Evolutionary conservation across 2,113 vertebrate genomes (phyloP), one percentile per base, ranked within the genome.

Genomic region (Ictidomys tridecemlineatus): DNA sequence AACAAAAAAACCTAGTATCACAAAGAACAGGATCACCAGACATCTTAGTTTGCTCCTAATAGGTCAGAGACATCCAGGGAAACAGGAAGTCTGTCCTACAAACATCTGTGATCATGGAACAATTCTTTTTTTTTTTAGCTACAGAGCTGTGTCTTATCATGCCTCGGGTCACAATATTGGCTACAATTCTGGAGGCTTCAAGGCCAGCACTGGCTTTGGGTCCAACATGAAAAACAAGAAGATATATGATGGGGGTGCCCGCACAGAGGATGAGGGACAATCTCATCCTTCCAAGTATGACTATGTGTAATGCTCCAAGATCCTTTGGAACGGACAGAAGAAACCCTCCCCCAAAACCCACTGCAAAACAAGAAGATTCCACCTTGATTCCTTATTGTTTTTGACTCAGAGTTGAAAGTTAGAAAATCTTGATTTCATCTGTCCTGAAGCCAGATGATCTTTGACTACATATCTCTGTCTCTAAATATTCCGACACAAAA

Each of bases 61-160:
- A 12, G 13, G 28, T 45, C 83, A 9, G 39, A 94, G 39, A 74
- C 11, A 18, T 14, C 34, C 7, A 53, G 56, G 22, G 45, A 45
- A 91, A 95, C 74, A 32, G 20, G 10, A 14, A 74, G 30, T 22
- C 24, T 65, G 58, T n/a, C 32, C 88, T 91, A 32, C 65, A 56
- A 39, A 96, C 48, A 37, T 32, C 1, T 6, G 9, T 78, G 8
- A 5, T 97, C 70, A 89, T 14, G 14, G 9, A 42, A 37, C 69
- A 51, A 95, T 97, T 9, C 42, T 98, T 89, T 98, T 67, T 97
- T 97, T 82, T 97, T 98, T 48, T 97, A 99, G 99, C 61, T 99
- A 99, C 96, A 99, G 99, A 89, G 98, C 99, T 0, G 99, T 99
- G 84, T 98, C 99, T 96, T 99, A 99, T 96, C 99, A 99, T 0